A percentile compares a stretch with the other conserved stretches of the same genome.
Evolutionary conservation across 1,140 invertebrate species (phyloP).

Genomic region (Pseudomyrmex concolor): DNA sequence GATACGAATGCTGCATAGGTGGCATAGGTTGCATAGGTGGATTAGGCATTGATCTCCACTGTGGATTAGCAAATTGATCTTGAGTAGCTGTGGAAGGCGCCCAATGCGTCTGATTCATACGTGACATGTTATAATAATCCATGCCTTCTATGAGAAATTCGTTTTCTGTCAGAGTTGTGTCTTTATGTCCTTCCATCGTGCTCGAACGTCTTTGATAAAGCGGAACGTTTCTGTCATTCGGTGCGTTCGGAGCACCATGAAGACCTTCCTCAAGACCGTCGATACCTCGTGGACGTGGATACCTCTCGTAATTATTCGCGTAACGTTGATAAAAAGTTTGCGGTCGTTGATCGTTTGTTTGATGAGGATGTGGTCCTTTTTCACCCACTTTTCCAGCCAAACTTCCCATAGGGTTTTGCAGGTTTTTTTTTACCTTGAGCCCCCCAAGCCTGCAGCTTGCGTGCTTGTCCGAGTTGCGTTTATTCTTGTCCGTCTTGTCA

Average conservation of each 20-base stretch:
- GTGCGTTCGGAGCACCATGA: neutral
- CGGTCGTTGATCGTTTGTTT: conserved; percentile 5
- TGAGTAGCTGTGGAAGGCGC: conserved; percentile 18
- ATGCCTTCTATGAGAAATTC: conserved; percentile 55
- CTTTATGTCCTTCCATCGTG: neutral
- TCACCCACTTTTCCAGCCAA: conserved; percentile 35
- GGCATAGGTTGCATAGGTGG: conserved; percentile 34
- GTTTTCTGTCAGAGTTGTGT: conserved; percentile 42
- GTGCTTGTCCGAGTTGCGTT: neutral
- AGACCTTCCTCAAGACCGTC: neutral
- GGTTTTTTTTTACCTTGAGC: conserved; percentile 43
- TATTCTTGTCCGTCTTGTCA: conserved; percentile 24
- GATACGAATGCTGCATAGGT: conserved; percentile 31
- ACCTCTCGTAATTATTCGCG: conserved; percentile 77
- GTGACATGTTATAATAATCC: conserved; percentile 62
- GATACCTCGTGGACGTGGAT: conserved; percentile 71
- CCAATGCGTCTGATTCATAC: conserved; percentile 56
- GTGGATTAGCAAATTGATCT: conserved; percentile 35
- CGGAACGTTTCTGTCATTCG: conserved; percentile 50
- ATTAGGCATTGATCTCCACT: conserved; percentile 56
- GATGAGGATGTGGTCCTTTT: conserved; percentile 29
- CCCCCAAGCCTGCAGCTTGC: conserved; percentile 14
- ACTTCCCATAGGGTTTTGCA: neutral
- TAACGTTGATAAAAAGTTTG: conserved; percentile 66
- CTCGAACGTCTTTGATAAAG: conserved; percentile 62